These are phyloP conservation scores for Apistogramma diplotaenia DNA, from an alignment of 2,113 vertebrate species.

Conservation along the genomic window DNA sequence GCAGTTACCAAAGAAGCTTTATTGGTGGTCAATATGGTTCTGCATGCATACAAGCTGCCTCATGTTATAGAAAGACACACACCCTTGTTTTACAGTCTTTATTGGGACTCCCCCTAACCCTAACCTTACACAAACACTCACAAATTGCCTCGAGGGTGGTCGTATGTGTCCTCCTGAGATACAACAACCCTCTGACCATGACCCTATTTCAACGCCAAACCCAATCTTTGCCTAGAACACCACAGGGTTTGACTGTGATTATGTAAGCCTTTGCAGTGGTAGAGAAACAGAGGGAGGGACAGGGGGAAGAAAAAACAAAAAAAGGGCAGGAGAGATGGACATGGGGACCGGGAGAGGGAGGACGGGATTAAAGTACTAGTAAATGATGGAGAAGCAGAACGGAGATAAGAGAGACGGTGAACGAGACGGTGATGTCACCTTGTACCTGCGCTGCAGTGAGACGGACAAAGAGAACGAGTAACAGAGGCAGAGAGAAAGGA, in stretches of 20 bases:
- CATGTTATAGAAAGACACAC: neutral
- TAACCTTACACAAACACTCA: neutral
- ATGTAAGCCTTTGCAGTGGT: conserved; percentile 6
- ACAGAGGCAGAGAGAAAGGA: conserved; percentile 5
- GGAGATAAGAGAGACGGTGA: conserved; percentile 1
- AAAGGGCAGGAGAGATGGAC: neutral
- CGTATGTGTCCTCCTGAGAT: neutral
- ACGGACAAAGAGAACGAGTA: neutral
- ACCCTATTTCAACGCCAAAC: conserved; percentile 14
- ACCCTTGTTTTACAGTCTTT: neutral
- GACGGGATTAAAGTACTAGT: neutral
- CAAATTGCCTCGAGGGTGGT: neutral
- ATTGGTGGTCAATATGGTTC: neutral
- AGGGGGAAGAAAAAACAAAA: neutral
- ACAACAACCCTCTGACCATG: conserved; percentile 24
- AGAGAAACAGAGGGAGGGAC: neutral
- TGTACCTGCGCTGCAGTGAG: conserved; percentile 30
- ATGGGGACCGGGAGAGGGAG: neutral
- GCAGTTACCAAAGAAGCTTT: neutral
- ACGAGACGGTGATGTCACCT: conserved; percentile 38
- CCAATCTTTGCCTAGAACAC: neutral
- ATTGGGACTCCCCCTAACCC: neutral
- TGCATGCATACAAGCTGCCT: conserved; percentile 2
- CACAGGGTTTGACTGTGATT: conserved; percentile 11
- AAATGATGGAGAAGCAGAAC: conserved; percentile 2